phyloP scores from a whole-genome alignment of 2,797 vertebrate genomes.

The Telmatherina bonti region DNA sequence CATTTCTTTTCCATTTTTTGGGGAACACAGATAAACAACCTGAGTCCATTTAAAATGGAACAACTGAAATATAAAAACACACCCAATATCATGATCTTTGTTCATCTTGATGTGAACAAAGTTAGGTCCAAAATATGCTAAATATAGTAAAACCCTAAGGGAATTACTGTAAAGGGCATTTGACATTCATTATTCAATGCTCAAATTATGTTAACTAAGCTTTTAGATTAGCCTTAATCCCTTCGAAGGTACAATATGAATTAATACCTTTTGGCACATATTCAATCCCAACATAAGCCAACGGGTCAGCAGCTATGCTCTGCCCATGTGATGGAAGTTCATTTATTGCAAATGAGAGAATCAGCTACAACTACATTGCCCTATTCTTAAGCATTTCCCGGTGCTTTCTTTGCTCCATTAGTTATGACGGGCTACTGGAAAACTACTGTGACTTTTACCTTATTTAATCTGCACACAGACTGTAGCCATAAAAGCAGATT shows the following conservation, averaged over 20 bases:
- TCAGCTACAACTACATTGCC: no score
- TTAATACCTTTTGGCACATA: conserved; percentile 13
- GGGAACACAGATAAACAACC: background rate
- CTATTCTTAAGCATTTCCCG: background rate
- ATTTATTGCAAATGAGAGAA: conserved; percentile 16
- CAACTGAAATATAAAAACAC: background rate
- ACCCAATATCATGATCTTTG: background rate
- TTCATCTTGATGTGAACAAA: background rate
- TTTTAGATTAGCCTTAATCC: conserved; percentile 21
- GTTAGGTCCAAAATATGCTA: background rate
- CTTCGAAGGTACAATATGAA: background rate
- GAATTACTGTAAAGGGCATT: conserved; percentile 3
- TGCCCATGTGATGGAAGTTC: background rate
- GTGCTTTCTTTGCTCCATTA: background rate
- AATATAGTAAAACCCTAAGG: conserved; percentile 6
- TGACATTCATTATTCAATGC: conserved; percentile 5
- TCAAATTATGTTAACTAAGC: conserved; percentile 4
- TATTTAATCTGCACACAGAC: background rate
- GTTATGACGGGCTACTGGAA: background rate
- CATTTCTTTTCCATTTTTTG: no score
- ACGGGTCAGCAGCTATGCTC: background rate
- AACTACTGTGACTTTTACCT: background rate
- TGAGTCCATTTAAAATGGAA: background rate
- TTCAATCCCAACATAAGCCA: background rate
- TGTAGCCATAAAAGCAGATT: background rate